Evolutionary conservation across 2,113 vertebrate species (phyloP).

Genomic region (Oxygymnocypris stewartii): DNA sequence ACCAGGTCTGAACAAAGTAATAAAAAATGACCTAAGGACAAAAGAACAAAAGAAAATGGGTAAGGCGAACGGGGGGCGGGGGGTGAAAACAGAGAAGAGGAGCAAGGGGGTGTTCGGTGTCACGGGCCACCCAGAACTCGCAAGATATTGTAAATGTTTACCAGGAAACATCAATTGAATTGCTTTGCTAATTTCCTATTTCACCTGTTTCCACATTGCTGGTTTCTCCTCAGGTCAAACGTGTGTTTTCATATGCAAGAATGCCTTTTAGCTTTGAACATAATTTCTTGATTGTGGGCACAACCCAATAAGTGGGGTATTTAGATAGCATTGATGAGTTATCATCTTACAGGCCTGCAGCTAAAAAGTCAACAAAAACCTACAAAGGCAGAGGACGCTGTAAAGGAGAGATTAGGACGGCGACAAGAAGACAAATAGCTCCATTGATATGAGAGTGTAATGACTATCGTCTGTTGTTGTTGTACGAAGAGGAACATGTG

Average conservation of each 20-base stretch:
- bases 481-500: constrained; percentile 61
- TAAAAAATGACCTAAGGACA: constrained; percentile 57
- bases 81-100: constrained; percentile 41
- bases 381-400: constrained; percentile 14
- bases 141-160: constrained; percentile 23
- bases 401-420: constrained; percentile 29
- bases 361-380: constrained; percentile 41
- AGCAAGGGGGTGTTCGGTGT: constrained; percentile 16
- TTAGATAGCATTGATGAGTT: background rate
- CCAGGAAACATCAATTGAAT: constrained; percentile 12
- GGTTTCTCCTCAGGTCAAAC: constrained; percentile 14
- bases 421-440: constrained; percentile 58
- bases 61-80: constrained; percentile 30
- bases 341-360: constrained; percentile 5
- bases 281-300: background rate
- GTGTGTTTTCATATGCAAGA: constrained; percentile 11
- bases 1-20: constrained; percentile 46
- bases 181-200: constrained; percentile 25
- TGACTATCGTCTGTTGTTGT: constrained; percentile 56
- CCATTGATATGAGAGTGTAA: constrained; percentile 59
- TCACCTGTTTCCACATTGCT: background rate
- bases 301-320: constrained; percentile 8
- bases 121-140: constrained; percentile 30
- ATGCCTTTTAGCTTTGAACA: constrained; percentile 12
- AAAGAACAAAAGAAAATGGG: constrained; percentile 57